Base-by-base conservation (phyloP, 1,140 invertebrate species). In the Calliopsis andreniformis region DNA sequence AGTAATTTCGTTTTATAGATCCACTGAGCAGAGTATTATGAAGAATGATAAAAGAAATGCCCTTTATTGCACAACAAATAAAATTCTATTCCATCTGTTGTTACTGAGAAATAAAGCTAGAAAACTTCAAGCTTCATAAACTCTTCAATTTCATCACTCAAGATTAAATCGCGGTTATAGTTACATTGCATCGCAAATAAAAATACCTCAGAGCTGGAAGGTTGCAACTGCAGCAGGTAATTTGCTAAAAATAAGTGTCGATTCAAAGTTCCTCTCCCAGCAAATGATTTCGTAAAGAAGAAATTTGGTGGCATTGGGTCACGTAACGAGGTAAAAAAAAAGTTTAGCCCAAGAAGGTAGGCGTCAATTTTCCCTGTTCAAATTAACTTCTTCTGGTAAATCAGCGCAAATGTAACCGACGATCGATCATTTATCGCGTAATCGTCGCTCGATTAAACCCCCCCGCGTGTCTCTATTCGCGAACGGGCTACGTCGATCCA, bases 401-500 rank as follows among this genome's bases (percentile, higher is more conserved):
- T 59, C 16, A 28, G 0, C 55, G 30, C n/a, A 3, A 70, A 42
- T 23, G 7, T 10, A n/a, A 20, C 10, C 16, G 35, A 6, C 42
- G 53, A 56, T 67, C 62, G 49, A 53, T 62, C 56, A 43, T 61
- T 30, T n/a, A n/a, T 20, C 20, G 20, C 39, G 55, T 42, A 45
- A 70, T 59, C 28, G 18, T 5, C 6, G 3, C 18, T 3, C 3
- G 39, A 73, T 72, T 42, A 53, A 53, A 53, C 64, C 32, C 4
- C n/a, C 35, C 4, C 4, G 35, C 35, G 64, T 51, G 43, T 59
- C 32, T 76, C 63, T 68, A 69, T 76, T 59, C 42, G n/a, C n/a
- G 53, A 66, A 69, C 32, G 53, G 12, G 25, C 16, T 16, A n/a
- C 23, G 56, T 39, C 63, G 71, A 45, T 76, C 55, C 72, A 76